Evolutionary conservation across 1,140 invertebrate genomes (phyloP).

Genomic region (Bombus confusus): DNA sequence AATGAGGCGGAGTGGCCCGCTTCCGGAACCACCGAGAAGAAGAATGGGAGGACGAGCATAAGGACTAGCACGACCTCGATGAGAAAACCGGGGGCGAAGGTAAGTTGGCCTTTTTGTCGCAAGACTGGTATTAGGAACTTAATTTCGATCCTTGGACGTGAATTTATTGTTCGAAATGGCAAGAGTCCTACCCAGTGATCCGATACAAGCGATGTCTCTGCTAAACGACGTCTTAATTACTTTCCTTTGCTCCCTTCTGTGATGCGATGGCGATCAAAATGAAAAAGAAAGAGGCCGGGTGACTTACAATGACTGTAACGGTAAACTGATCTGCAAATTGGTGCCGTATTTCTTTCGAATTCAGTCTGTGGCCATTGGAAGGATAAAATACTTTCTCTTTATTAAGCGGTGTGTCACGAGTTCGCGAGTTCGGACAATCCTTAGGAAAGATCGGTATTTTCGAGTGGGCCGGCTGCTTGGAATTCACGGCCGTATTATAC

Average conservation of each 20-base stretch:
- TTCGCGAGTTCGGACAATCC: not conserved
- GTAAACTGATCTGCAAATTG: not conserved
- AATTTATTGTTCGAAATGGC: slow-evolving; percentile 28
- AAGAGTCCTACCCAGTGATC: too few species aligned
- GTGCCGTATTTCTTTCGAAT: not conserved
- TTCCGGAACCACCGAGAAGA: too few species aligned
- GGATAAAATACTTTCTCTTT: not conserved
- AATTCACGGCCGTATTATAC: slow-evolving; percentile 31
- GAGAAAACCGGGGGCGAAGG: not conserved
- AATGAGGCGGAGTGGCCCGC: not conserved
- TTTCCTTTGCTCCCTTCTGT: not conserved
- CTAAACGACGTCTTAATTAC: slow-evolving; percentile 5
- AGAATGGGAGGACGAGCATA: slow-evolving; percentile 15
- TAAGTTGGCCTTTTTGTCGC: slow-evolving; percentile 1
- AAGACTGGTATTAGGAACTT: slow-evolving; percentile 14
- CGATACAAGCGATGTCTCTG: not conserved
- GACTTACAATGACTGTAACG: not conserved
- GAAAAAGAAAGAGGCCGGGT: not conserved
- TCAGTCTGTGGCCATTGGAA: not conserved
- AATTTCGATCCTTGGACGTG: slow-evolving; percentile 21
- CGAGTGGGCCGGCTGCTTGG: not conserved
- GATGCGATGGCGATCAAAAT: not conserved
- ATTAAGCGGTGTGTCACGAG: not conserved
- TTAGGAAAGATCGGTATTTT: too few species aligned
- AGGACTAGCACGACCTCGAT: not conserved